Evolutionary conservation across 2,797 vertebrate species (phyloP), one percentile per base, ranked within the genome.

Genomic region (Malurus splendens): DNA sequence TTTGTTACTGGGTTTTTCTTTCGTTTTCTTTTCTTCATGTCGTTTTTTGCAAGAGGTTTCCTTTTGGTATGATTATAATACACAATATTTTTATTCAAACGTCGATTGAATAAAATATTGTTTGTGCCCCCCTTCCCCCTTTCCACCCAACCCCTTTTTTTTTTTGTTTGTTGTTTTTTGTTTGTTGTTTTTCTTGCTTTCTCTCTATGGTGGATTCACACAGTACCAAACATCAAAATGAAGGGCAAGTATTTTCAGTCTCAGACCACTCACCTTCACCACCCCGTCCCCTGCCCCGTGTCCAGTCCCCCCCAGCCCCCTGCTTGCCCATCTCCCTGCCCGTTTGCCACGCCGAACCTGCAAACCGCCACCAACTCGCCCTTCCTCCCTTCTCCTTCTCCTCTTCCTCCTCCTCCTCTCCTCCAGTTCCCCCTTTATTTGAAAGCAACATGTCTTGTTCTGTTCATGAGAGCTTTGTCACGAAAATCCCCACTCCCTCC

Each of bases 31-130:
- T 94, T 84, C 89, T 95, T 95, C 95, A 96, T 97, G 96, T 97
- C 73, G 95, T 97, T 97, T 96, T 97, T 97, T 97, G 97, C 97
- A 98, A 97, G 97, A 97, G 95, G 97, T 97, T 98, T 97, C 96
- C 96, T 97, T 98, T 98, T 96, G 96, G 98, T 99, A 98, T 98
- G 98, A 99, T 98, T 98, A 99, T 97, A 95, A 97, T 96, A 98
- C 98, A 98, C 99, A 99, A 99, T 99, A 99, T 99, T 99, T 99
- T 99, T 99, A 99, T 99, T 99, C 99, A 99, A 99, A 98, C 96
- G 96, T 97, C 98, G 96, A 99, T 99, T 99, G 99, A 99, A 99
- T 99, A 99, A 99, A 99, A 99, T 99, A 99, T 99, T 99, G 99
- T 99, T 98, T 99, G 99, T 99, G 98, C 99, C 97, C 98, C 97